These are phyloP conservation scores for Synanthedon vespiformis DNA, from an alignment of 2,888 invertebrate species.

Conservation along the genomic window DNA sequence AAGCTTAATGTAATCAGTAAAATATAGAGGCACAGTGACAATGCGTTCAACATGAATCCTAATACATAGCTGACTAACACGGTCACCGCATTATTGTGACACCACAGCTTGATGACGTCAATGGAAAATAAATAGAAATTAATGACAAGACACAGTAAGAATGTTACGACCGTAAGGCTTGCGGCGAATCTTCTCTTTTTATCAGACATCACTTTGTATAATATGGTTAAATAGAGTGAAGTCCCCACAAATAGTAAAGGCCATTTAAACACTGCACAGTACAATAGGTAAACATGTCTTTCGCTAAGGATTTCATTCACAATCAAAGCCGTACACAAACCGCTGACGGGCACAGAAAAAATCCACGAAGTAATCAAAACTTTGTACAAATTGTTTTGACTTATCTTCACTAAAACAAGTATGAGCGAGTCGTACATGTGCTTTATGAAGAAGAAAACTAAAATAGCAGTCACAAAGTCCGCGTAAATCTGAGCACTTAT, in stretches of 20 bases:
- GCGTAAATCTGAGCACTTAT: slow-evolving; percentile 38
- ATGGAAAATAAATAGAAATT: slow-evolving; percentile 48
- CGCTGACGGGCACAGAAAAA: slow-evolving; percentile 36
- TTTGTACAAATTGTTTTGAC: slow-evolving; percentile 34
- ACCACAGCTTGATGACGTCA: slow-evolving; percentile 45
- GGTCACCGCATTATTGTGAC: slow-evolving; percentile 26
- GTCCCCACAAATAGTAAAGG: slow-evolving; percentile 48
- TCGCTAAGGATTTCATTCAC: slow-evolving; percentile 16
- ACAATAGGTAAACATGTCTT: slow-evolving; percentile 33
- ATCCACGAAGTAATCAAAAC: slow-evolving; percentile 44
- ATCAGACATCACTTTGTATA: slow-evolving; percentile 41
- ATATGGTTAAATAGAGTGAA: slow-evolving; percentile 32
- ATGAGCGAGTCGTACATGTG: slow-evolving; percentile 58
- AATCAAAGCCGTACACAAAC: slow-evolving; percentile 23
- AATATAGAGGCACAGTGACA: slow-evolving; percentile 40
- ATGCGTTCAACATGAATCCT: slow-evolving; percentile 40
- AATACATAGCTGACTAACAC: slow-evolving; percentile 32
- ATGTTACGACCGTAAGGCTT: slow-evolving; percentile 46
- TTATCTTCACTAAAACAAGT: slow-evolving; percentile 47
- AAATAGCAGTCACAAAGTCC: slow-evolving; percentile 47
- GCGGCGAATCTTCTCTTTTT: slow-evolving; percentile 46
- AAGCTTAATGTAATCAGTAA: slow-evolving; percentile 36
- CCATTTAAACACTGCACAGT: slow-evolving; percentile 46
- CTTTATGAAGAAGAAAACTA: slow-evolving; percentile 53
- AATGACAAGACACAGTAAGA: slow-evolving; percentile 46